Percentiles rank a stretch among this genome's conserved stretches.
These are phyloP conservation scores for Drosophila mojavensis DNA, from an alignment of 1,140 invertebrate species.

Conservation along the genomic window DNA sequence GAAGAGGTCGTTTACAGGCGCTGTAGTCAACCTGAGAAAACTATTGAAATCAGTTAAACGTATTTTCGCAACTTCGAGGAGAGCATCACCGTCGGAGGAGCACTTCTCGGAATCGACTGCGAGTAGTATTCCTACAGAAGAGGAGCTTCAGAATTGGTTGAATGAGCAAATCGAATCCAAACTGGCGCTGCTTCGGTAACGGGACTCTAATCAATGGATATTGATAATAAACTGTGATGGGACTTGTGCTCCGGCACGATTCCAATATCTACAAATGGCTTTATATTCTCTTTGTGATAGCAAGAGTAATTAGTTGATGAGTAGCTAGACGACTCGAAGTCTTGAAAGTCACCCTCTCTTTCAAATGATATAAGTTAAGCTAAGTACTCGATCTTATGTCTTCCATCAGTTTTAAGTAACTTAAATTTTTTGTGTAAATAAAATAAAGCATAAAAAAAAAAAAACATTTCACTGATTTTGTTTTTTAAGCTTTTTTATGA, in stretches of 20 bases:
- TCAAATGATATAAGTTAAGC: too few species aligned
- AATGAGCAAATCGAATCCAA: conserved; percentile 66
- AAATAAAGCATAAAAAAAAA: too few species aligned
- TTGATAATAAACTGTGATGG: conserved; percentile 59
- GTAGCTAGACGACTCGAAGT: too few species aligned
- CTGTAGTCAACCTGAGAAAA: conserved; percentile 61
- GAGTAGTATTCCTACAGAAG: conserved; percentile 43
- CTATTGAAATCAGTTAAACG: conserved; percentile 57
- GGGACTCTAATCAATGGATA: background rate
- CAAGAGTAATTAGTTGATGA: conserved; percentile 28
- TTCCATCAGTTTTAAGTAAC: too few species aligned
- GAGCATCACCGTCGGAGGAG: conserved; percentile 2
- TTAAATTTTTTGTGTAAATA: too few species aligned
- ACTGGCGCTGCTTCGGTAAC: conserved; percentile 13
- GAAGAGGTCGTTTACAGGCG: conserved; percentile 57
- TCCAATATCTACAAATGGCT: conserved; percentile 54
- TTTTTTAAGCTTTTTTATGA: too few species aligned
- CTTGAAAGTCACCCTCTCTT: too few species aligned
- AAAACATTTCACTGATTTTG: too few species aligned
- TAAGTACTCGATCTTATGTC: too few species aligned
- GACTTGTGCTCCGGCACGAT: conserved; percentile 22
- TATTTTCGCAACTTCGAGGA: conserved; percentile 50
- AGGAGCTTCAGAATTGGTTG: conserved; percentile 73
- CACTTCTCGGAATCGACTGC: conserved; percentile 9
- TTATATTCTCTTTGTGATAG: conserved; percentile 67